Base-by-base conservation (phyloP, 2,797 vertebrate species). In the Lagocephalus sceleratus region DNA sequence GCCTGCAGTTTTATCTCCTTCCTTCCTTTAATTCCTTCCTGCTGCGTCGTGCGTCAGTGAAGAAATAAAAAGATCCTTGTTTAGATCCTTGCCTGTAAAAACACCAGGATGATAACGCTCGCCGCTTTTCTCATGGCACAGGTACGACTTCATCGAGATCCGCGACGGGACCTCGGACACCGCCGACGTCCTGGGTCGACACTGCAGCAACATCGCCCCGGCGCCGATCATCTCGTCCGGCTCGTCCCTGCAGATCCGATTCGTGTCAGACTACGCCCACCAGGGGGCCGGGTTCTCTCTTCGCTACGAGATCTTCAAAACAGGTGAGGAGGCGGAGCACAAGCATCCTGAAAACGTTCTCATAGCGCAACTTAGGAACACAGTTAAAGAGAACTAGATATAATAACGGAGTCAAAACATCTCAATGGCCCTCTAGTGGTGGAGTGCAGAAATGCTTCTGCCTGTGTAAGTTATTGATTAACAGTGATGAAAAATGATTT, bases 171-270 rank as follows among this genome's bases (percentile, higher is more conserved):
- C 90, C 66, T 93, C 89, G 0, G 95, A 96, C 0, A 83, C 64
- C 0, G 93, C 94, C 0, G 97, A 99, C 23, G 91, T 98, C 41
- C 83, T 99, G 75, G 97, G 95, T 29, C 95, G 95, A 58, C 95
- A 98, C 88, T 99, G 97, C 82, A 97, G 94, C 73, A 99, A 94
- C 87, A 98, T 99, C n/a, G 96, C 97, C 10, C 97, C 97, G 0
- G 92, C 95, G 1, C 93, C 96, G 6, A 95, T 99, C 90, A 93
- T 95, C 60, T 99, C 97, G 3, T 98, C 96, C 0, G 95, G 97
- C 7, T 84, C 94, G 0, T 90, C 92, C 63, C 90, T 99, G 7
- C 94, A 93, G 57, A 97, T 99, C 81, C 89, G 91, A 61, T 99
- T 99, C 53, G 96, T 94, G 3, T 98, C 97, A 0, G 97, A 99